Base-by-base conservation (phyloP, 2,797 vertebrate species). In the Basileuterus tristriatus region DNA sequence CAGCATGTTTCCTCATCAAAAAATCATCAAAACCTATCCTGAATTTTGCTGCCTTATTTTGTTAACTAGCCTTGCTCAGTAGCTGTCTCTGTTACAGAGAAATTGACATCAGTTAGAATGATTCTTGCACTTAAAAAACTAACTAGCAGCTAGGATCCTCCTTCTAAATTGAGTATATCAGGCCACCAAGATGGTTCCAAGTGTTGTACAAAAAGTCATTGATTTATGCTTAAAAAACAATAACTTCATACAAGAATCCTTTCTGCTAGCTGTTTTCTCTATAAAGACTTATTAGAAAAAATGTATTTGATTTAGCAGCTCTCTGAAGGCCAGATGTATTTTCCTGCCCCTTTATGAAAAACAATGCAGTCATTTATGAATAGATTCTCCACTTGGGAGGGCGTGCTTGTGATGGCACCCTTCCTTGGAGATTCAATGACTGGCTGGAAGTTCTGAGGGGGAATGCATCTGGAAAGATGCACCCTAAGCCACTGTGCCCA, bases 301-400 rank as follows among this genome's bases (percentile, higher is more conserved):
- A 94, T 82, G 32, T 85, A 23, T 87, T 95, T 97, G 77, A 89
- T 94, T 97, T 97, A 95, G 92, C 21, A 58, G 47, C 46, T 78
- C 60, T 96, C 49, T 62, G 62, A 92, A 62, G 29, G 29, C 75
- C 79, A 83, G 56, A 74, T 91, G n/a, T 68, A 86, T 85, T 85
- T 68, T 95, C n/a, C 71, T 69, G 29, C 23, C 19, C 27, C 5
- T 44, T 75, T 74, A 60, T 43, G 53, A 83, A 87, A 85, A 90
- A 92, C 92, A 92, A 49, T 79, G 59, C 18, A 89, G 41, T 70
- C 70, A 34, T 22, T 89, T 60, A 74, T 71, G 67, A 93, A 90
- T 49, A 91, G 86, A 68, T 44, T 67, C 67, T 92, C 71, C 39
- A 74, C 70, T 93, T 94, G 81, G 59, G 92, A 90, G 63, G 80